These are phyloP conservation scores for Hirudo medicinalis DNA, from an alignment of 1,140 invertebrate genomes.

Conservation along the genomic window DNA sequence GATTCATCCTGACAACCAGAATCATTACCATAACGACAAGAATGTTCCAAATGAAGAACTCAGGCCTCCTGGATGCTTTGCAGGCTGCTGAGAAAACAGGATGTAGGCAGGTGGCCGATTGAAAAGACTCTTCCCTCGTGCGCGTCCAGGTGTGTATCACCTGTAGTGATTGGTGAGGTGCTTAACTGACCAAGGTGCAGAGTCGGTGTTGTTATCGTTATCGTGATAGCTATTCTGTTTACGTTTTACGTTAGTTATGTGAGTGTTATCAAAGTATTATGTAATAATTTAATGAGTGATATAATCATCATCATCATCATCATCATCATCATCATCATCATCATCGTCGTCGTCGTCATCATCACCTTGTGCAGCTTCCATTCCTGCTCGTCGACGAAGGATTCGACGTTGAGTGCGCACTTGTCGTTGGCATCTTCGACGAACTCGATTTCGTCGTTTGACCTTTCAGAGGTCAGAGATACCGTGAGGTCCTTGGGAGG, in stretches of 20 bases:
- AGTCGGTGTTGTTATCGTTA: too few relatives aligned
- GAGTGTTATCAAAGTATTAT: too few relatives aligned
- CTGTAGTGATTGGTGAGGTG: not conserved
- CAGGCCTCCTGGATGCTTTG: conserved; percentile 24
- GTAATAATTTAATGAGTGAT: too few relatives aligned
- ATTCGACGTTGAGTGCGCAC: conserved; percentile 25
- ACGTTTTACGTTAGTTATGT: too few relatives aligned
- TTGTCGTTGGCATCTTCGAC: conserved; percentile 24
- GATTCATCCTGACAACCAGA: not conserved
- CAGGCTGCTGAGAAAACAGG: conserved; percentile 25
- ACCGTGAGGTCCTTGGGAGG: conserved; percentile 36
- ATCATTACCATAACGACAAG: conserved; percentile 24
- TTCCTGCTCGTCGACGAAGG: conserved; percentile 26
- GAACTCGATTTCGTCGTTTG: conserved; percentile 24
- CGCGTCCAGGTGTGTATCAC: conserved; percentile 16
- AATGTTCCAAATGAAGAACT: conserved; percentile 26
- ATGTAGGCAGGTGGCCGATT: conserved; percentile 18
- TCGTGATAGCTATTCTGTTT: too few relatives aligned
- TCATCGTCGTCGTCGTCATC: not conserved
- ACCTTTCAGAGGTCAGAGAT: conserved; percentile 29
- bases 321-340: not conserved
- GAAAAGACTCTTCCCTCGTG: conserved; percentile 11
- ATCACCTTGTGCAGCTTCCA: conserved; percentile 16
- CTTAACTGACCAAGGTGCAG: too few relatives aligned
- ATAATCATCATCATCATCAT: conserved; percentile 14